Conservation (phyloP, 2,113 vertebrate genomes). For the Cnemophilus loriae region DNA sequence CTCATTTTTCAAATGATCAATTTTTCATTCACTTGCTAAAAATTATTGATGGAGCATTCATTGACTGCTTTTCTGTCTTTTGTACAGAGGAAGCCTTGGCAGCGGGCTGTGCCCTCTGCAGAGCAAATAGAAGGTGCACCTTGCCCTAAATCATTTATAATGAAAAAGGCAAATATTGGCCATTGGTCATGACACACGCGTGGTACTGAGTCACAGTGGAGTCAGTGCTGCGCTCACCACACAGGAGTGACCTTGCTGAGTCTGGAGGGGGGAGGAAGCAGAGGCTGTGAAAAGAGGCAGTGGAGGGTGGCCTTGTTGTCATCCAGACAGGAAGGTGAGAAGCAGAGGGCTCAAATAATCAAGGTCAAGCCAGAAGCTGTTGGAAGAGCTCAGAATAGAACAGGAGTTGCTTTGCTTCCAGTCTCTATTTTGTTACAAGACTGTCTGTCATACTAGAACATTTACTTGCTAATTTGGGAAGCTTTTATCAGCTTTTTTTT, state of each 20-base stretch:
- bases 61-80: neutral
- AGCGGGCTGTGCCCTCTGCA: neutral
- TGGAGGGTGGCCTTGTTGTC: neutral
- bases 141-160: neutral
- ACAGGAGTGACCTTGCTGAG: neutral
- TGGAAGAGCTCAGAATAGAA: conserved; percentile 33
- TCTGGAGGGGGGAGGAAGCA: neutral
- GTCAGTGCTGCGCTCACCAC: rapidly evolving
- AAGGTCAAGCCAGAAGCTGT: conserved; percentile 11
- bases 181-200: neutral
- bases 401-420: neutral
- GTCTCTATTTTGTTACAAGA: neutral
- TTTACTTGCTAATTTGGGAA: conserved; percentile 56
- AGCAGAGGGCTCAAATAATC: neutral
- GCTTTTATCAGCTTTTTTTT: conserved; percentile 48
- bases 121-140: neutral
- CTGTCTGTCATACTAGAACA: neutral
- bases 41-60: neutral
- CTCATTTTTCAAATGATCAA: neutral
- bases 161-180: conserved; percentile 6
- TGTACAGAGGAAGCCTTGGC: neutral
- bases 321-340: neutral
- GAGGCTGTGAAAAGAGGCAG: neutral
- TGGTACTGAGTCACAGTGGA: neutral
- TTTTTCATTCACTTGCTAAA: conserved; percentile 21